Conservation (phyloP, 2,113 vertebrate genomes). For the Nipponia nippon region DNA sequence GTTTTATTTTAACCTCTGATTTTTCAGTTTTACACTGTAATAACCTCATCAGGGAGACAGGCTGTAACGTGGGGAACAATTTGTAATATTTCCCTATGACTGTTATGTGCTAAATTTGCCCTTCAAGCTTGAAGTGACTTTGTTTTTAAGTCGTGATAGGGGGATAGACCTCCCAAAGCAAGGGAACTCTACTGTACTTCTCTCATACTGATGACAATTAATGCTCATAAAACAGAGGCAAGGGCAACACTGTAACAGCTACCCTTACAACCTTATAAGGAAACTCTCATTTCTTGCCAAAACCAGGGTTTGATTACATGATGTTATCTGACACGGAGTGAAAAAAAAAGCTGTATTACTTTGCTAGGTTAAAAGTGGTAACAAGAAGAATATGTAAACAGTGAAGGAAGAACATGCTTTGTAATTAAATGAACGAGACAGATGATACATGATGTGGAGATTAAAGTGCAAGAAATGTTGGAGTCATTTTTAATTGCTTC, state of each 20-base stretch:
- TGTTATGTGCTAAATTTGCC: conserved; percentile 36
- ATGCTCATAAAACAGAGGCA: conserved; percentile 25
- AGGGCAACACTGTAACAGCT: background rate
- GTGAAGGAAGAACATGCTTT: background rate
- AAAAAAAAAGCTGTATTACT: background rate
- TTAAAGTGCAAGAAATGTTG: background rate
- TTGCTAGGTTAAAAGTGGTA: background rate
- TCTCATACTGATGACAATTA: background rate
- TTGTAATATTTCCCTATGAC: conserved; percentile 29
- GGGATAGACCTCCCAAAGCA: conserved; percentile 27
- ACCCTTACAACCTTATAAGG: background rate
- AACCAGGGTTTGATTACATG: background rate
- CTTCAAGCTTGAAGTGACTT: conserved; percentile 54
- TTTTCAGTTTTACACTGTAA: conserved; percentile 50
- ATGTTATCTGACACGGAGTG: background rate
- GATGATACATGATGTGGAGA: background rate
- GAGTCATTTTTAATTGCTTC: background rate
- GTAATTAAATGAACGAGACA: background rate
- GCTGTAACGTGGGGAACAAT: conserved; percentile 30
- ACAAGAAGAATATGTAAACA: background rate
- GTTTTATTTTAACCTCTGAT: conserved; percentile 54
- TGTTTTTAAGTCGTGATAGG: conserved; percentile 35
- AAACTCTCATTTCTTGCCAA: background rate
- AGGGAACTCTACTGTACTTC: background rate
- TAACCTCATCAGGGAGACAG: conserved; percentile 49